Percentiles rank a stretch among this genome's conserved stretches.
Evolutionary conservation across 1,140 invertebrate species (phyloP).

Genomic region (Maniola jurtina): DNA sequence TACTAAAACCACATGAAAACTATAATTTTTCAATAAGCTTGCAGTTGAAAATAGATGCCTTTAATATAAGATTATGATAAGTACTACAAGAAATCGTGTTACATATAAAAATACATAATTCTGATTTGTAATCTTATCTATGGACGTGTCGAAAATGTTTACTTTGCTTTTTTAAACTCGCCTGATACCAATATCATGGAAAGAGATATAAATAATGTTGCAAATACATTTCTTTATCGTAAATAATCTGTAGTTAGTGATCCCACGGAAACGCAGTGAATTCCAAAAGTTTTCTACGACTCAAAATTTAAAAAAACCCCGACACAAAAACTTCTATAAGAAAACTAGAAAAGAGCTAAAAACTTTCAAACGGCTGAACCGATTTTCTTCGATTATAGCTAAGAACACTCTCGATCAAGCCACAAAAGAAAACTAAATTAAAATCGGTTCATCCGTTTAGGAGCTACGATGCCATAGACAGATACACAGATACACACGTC

Average conservation of each 20-base stretch:
- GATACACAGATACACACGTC: no score
- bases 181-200: not conserved
- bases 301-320: no score
- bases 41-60: not conserved
- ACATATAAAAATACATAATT: not conserved
- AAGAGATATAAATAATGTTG: not conserved
- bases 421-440: no score
- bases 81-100: not conserved
- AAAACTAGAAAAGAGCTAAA: no score
- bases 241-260: not conserved
- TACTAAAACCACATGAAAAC: no score
- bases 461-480: no score
- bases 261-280: not conserved
- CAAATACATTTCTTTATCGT: not conserved
- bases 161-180: not conserved
- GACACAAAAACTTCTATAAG: no score
- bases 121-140: conserved; percentile 1
- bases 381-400: no score
- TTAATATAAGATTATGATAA: not conserved
- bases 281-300: not conserved
- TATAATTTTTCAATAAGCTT: no score
- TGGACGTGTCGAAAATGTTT: not conserved
- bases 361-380: no score
- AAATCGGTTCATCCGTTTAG: no score
- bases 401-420: no score